These are phyloP conservation scores for Cataglyphis livida DNA, from an alignment of 2,888 invertebrate species.

Conservation along the genomic window DNA sequence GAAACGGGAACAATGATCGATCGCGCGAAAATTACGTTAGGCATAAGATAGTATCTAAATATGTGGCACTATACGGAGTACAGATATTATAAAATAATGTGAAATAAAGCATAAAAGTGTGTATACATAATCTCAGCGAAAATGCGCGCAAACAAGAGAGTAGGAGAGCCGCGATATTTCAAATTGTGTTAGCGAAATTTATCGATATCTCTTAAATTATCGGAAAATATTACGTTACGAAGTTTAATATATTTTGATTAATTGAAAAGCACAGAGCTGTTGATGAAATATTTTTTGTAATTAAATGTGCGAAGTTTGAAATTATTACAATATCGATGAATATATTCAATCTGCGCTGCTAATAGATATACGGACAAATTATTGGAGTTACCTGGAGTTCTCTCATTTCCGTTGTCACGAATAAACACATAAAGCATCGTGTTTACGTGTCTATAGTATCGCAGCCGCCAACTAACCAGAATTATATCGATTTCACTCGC, in stretches of 20 bases:
- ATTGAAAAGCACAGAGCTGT: background rate
- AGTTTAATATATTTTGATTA: background rate
- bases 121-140: background rate
- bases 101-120: background rate
- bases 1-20: slow-evolving; percentile 46
- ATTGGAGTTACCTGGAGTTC: background rate
- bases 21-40: slow-evolving; percentile 34
- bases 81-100: background rate
- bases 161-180: background rate
- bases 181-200: slow-evolving; percentile 3
- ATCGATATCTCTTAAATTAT: background rate
- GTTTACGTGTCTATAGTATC: background rate
- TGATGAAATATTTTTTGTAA: slow-evolving; percentile 5
- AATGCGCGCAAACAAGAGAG: background rate
- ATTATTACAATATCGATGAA: background rate
- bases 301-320: background rate
- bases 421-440: background rate
- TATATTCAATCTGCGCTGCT: background rate
- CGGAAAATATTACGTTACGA: background rate
- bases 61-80: background rate
- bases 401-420: background rate
- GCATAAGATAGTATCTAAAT: slow-evolving; percentile 28
- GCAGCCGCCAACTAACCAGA: background rate
- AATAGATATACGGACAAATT: background rate
- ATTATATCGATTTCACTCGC: background rate